A percentile compares a stretch with the other conserved stretches of the same genome.
Conservation (phyloP, 2,888 invertebrate genomes). For the Cheilosia variabilis region DNA sequence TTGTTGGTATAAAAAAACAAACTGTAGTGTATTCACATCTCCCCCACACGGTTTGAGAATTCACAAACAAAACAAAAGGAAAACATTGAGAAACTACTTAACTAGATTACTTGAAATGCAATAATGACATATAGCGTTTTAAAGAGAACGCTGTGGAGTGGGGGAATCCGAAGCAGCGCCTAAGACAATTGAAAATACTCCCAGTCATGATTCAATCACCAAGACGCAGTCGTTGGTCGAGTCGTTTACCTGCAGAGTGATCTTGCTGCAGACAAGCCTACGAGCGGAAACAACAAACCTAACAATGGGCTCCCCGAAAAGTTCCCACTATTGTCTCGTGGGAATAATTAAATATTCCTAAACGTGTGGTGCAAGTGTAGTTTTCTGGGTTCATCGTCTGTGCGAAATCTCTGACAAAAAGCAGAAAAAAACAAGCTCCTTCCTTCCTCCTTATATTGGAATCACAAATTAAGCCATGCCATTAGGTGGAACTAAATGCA, state of each 20-base stretch:
- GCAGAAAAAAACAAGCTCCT: slow-evolving; percentile 28
- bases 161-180: neutral
- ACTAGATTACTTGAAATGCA: slow-evolving; percentile 64
- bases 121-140: slow-evolving; percentile 59
- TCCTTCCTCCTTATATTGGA: slow-evolving; percentile 56
- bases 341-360: slow-evolving; percentile 74
- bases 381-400: slow-evolving; percentile 61
- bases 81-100: slow-evolving; percentile 51
- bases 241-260: slow-evolving; percentile 53
- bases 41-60: slow-evolving; percentile 5
- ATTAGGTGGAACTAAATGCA: slow-evolving; percentile 64
- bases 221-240: slow-evolving; percentile 34
- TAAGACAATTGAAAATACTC: slow-evolving; percentile 62
- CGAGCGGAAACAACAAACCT: slow-evolving; percentile 61
- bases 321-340: slow-evolving; percentile 73
- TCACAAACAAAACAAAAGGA: slow-evolving; percentile 29
- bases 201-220: slow-evolving; percentile 69
- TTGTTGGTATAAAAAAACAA: neutral
- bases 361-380: slow-evolving; percentile 65
- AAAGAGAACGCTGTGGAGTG: slow-evolving; percentile 5
- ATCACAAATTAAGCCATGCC: slow-evolving; percentile 65
- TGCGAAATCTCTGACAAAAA: slow-evolving; percentile 57
- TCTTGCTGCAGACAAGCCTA: slow-evolving; percentile 61
- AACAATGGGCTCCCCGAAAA: slow-evolving; percentile 58
- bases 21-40: slow-evolving; percentile 15